phyloP scores from a whole-genome alignment of 2,113 vertebrate species.

The Papio anubis region DNA sequence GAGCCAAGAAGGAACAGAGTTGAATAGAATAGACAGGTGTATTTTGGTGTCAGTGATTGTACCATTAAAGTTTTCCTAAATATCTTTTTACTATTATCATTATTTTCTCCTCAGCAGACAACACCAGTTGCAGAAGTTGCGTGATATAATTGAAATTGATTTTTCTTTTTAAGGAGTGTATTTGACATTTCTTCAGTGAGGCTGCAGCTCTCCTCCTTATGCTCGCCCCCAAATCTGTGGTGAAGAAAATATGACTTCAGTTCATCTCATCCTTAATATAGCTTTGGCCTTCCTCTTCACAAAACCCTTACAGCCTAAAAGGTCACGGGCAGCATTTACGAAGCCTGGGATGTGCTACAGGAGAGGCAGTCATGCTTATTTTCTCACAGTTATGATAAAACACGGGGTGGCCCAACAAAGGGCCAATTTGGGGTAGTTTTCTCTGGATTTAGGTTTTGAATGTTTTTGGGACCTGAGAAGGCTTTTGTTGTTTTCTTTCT shows the following conservation, averaged over 20 bases:
- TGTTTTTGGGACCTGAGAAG: background rate
- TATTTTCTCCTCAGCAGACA: constrained; percentile 55
- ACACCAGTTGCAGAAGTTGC: constrained; percentile 37
- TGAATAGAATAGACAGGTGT: constrained; percentile 39
- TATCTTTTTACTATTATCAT: constrained; percentile 43
- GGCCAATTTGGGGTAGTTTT: background rate
- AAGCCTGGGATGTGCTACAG: background rate
- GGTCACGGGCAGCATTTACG: background rate
- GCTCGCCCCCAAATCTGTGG: background rate
- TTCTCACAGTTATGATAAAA: background rate
- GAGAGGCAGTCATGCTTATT: fast-evolving
- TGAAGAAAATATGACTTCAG: background rate
- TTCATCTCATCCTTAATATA: background rate
- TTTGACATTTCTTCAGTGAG: background rate
- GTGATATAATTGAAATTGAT: constrained; percentile 59
- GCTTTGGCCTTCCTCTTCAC: background rate
- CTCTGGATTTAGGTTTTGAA: background rate
- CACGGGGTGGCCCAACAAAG: too few relatives aligned
- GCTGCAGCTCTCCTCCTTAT: background rate
- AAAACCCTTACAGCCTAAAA: background rate
- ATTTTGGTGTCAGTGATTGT: constrained; percentile 58
- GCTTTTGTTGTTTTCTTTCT: background rate
- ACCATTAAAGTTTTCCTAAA: constrained; percentile 61
- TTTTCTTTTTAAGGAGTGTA: background rate
- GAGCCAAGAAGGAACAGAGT: constrained; percentile 8